Percentiles rank a stretch among this genome's conserved stretches.
These are phyloP conservation scores for Phaonia tiefii DNA, from an alignment of 2,888 invertebrate genomes.

Conservation along the genomic window DNA sequence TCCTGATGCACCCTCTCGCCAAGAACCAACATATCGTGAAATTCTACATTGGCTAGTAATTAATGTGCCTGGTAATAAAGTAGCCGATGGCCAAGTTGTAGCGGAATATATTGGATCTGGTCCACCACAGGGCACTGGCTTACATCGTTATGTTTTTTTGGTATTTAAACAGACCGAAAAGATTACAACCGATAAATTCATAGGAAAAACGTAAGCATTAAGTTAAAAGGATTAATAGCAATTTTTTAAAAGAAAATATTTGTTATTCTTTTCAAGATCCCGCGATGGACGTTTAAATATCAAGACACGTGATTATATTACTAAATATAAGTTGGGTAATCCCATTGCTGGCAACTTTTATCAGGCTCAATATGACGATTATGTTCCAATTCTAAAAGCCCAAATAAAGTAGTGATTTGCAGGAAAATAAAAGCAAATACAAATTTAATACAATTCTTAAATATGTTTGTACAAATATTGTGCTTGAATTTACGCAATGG, in stretches of 20 bases:
- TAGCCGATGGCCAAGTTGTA: constrained; percentile 87
- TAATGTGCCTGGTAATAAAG: constrained; percentile 89
- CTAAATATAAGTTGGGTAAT: constrained; percentile 87
- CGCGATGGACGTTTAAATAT: constrained; percentile 81
- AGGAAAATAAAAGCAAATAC: not conserved
- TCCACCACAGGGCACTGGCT: constrained; percentile 88
- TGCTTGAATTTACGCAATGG: no score
- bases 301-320: constrained; percentile 87
- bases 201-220: constrained; percentile 72
- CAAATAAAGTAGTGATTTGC: constrained; percentile 67
- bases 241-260: not conserved
- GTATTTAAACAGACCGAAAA: constrained; percentile 85
- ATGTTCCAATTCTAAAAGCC: constrained; percentile 84
- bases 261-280: not conserved
- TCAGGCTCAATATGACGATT: constrained; percentile 90
- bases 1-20: constrained; percentile 92
- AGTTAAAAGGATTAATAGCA: not conserved
- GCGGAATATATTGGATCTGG: constrained; percentile 92
- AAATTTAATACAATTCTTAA: no score
- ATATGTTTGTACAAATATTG: no score
- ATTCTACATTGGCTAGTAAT: constrained; percentile 96
- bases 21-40: constrained; percentile 89
- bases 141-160: constrained; percentile 90
- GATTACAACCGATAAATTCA: constrained; percentile 72
- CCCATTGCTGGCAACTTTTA: constrained; percentile 92